Percentiles rank a stretch among this genome's conserved stretches.
These are phyloP conservation scores for Catharus minimus DNA, from an alignment of 2,113 vertebrate genomes.

Conservation along the genomic window DNA sequence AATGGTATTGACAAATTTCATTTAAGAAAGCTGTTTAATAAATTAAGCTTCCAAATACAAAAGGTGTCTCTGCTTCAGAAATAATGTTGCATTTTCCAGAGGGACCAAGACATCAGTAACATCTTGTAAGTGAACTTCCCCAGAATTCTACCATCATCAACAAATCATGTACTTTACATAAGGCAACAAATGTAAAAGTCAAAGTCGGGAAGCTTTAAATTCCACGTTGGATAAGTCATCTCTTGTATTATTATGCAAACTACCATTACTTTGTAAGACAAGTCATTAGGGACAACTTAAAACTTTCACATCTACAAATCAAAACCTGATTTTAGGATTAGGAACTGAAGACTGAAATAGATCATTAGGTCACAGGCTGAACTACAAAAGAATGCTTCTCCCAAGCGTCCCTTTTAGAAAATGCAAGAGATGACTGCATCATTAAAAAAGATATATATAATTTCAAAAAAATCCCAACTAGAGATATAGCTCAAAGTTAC, in stretches of 20 bases:
- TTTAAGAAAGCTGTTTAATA: background rate
- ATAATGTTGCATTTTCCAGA: background rate
- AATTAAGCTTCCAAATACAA: background rate
- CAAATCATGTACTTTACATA: background rate
- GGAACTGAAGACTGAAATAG: background rate
- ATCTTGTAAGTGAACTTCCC: background rate
- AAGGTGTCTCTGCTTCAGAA: background rate
- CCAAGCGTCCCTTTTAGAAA: background rate
- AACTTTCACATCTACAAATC: background rate
- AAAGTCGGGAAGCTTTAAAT: background rate
- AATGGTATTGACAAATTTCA: background rate
- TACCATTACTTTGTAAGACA: background rate
- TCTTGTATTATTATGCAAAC: background rate
- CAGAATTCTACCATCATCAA: background rate
- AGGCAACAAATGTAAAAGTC: background rate
- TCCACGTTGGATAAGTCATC: background rate
- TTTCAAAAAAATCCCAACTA: background rate
- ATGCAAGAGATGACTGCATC: background rate
- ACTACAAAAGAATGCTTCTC: background rate
- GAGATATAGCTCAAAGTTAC: background rate
- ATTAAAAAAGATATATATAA: background rate
- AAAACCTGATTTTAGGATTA: background rate
- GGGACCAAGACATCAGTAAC: background rate
- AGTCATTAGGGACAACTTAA: background rate
- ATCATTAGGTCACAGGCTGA: conserved; percentile 3